phyloP scores from a whole-genome alignment of 2,113 vertebrate genomes.

The Ameiurus melas region DNA sequence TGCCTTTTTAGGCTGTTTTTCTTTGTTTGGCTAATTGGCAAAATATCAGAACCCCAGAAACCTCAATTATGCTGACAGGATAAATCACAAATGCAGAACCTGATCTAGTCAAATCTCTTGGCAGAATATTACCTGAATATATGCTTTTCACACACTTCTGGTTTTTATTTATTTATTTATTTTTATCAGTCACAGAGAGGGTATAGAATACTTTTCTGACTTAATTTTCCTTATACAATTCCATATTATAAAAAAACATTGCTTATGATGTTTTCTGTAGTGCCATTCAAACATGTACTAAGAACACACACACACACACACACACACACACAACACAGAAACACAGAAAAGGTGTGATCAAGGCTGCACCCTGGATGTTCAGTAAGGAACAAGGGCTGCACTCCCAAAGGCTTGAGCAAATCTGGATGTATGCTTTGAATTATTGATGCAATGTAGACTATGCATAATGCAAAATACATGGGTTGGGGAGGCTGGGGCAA shows the following conservation, averaged over 20 bases:
- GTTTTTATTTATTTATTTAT: neutral
- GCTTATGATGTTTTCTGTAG: neutral
- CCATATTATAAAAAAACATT: neutral
- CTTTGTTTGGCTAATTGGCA: conserved; percentile 47
- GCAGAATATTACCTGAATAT: neutral
- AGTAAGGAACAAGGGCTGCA: conserved; percentile 55
- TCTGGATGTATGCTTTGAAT: conserved; percentile 63
- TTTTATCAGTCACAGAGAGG: neutral
- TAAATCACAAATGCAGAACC: conserved; percentile 37
- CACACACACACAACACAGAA: too few relatives aligned
- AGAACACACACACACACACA: conserved; percentile 8
- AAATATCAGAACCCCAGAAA: conserved; percentile 23
- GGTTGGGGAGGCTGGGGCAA: conserved; percentile 48
- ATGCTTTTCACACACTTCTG: neutral
- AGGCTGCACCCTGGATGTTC: conserved; percentile 59
- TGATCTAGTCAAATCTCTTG: conserved; percentile 13
- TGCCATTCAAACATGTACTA: conserved; percentile 29
- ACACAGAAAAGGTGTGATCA: conserved; percentile 52
- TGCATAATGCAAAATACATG: conserved; percentile 65
- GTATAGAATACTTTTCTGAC: neutral
- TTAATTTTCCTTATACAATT: neutral
- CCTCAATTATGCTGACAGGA: conserved; percentile 31
- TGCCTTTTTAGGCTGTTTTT: conserved; percentile 29
- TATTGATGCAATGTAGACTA: conserved; percentile 65
- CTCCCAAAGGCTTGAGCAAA: conserved; percentile 56